phyloP scores from a whole-genome alignment of 2,797 vertebrate genomes.

The Falco concolor region DNA sequence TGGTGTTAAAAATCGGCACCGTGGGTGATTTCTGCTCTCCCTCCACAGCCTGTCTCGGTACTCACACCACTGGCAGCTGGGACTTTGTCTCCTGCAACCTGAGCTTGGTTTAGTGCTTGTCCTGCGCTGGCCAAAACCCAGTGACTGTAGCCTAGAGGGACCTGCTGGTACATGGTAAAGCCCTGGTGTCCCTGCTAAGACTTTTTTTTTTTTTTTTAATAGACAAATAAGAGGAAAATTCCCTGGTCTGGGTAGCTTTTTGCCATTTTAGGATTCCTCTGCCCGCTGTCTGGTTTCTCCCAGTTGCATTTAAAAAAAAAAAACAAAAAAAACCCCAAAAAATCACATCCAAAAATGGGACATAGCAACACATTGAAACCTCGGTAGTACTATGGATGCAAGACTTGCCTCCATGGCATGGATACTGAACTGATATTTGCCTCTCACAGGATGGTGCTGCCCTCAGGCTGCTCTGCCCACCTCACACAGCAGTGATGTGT shows the following conservation, averaged over 20 bases:
- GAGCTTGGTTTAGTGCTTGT: background rate
- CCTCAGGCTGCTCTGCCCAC: background rate
- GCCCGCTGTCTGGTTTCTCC: background rate
- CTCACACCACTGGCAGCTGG: background rate
- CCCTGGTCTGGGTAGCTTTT: background rate
- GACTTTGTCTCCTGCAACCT: background rate
- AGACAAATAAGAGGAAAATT: background rate
- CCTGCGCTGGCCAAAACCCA: background rate
- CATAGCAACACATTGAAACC: background rate
- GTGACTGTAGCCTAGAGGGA: background rate
- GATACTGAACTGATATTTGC: background rate
- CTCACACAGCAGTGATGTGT: accelerated
- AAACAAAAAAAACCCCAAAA: background rate
- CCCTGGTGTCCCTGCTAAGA: background rate
- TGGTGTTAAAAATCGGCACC: background rate
- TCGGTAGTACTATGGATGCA: background rate
- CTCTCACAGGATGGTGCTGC: background rate
- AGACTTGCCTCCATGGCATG: accelerated
- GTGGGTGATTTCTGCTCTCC: accelerated
- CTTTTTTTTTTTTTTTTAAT: background rate
- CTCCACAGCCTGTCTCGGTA: background rate
- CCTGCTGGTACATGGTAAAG: background rate
- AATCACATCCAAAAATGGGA: background rate
- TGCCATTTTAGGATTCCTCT: background rate
- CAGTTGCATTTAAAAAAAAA: background rate